These are phyloP conservation scores for Hydrotaea cyrtoneurina DNA, from an alignment of 2,888 invertebrate genomes.

Conservation along the genomic window DNA sequence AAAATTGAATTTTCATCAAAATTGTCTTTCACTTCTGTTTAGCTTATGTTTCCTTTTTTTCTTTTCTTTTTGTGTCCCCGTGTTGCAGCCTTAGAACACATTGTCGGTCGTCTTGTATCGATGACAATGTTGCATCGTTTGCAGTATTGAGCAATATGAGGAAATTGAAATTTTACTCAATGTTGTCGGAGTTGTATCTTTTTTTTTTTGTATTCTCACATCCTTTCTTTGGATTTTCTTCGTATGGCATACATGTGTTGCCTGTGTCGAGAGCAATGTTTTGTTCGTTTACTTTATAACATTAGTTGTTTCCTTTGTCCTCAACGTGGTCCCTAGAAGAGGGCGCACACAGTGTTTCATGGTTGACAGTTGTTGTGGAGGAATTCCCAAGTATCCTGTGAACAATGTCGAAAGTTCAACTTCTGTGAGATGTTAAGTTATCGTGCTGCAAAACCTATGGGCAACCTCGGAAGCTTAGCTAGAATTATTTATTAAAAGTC, in stretches of 20 bases:
- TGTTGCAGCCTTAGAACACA: background rate
- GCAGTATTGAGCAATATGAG: constrained; percentile 35
- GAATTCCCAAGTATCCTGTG: no score
- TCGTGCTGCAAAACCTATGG: no score
- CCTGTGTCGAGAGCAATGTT: constrained; percentile 12
- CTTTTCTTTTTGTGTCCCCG: background rate
- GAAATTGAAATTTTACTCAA: constrained; percentile 60
- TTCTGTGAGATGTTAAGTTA: no score
- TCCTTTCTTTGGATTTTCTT: constrained; percentile 3
- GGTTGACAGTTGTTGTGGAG: no score
- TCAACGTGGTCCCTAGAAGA: background rate
- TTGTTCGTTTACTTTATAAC: constrained; percentile 24
- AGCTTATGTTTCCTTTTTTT: background rate
- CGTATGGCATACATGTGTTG: constrained; percentile 13
- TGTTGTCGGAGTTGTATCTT: constrained; percentile 43
- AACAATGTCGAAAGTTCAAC: no score
- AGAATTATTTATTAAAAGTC: no score
- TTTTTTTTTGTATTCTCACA: background rate
- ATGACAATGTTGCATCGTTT: constrained; percentile 32
- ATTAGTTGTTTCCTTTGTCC: constrained; percentile 11
- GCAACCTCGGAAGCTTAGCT: no score
- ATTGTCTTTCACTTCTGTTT: constrained; percentile 23
- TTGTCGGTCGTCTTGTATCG: background rate
- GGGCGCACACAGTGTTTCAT: background rate
- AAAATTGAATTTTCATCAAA: constrained; percentile 63